phyloP scores from a whole-genome alignment of 2,888 invertebrate genomes.

The Heliconius ethilla region DNA sequence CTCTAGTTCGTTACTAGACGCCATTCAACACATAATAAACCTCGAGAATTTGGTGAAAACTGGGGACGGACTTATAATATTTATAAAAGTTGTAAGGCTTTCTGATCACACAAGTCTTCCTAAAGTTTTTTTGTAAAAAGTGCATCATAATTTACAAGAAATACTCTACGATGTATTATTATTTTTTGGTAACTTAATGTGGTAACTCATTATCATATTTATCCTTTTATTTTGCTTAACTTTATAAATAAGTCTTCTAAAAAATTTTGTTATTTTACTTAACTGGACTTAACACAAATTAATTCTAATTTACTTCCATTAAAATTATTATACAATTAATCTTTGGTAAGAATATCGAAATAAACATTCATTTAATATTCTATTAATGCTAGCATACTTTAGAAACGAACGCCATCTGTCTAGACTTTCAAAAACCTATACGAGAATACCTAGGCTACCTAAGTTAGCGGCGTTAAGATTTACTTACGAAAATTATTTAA shows the following conservation, averaged over 20 bases:
- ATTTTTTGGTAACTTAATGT: background rate
- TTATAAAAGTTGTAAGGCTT: too few species aligned
- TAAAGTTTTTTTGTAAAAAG: too few species aligned
- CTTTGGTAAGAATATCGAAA: background rate
- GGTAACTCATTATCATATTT: background rate
- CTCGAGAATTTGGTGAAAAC: too few species aligned
- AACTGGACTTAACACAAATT: background rate
- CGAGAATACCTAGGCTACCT: slow-evolving; percentile 11
- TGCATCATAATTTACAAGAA: too few species aligned
- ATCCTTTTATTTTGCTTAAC: background rate
- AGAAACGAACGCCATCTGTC: slow-evolving; percentile 29
- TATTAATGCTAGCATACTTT: background rate
- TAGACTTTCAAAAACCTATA: background rate
- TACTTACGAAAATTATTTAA: background rate
- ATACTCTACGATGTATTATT: too few species aligned
- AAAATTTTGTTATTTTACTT: background rate
- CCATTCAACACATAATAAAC: too few species aligned
- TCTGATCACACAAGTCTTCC: too few species aligned
- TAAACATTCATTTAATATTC: background rate
- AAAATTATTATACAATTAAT: background rate
- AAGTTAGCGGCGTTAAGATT: background rate
- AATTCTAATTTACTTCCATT: background rate
- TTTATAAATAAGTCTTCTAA: background rate
- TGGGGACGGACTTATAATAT: too few species aligned
- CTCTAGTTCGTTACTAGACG: too few species aligned